phyloP scores from a whole-genome alignment of 2,888 invertebrate genomes.

The Dorcus hopei region DNA sequence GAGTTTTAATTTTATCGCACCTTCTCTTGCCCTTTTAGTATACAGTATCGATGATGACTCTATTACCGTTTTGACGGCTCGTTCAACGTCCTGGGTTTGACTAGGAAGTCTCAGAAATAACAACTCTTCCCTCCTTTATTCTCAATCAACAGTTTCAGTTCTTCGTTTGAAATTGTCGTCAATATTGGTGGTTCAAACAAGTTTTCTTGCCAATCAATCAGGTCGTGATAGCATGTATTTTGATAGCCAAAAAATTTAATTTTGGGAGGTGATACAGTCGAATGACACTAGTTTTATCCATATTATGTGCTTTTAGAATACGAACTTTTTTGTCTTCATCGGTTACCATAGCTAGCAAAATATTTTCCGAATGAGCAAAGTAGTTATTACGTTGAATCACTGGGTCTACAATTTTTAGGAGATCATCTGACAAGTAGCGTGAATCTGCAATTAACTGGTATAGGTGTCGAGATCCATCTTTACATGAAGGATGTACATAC shows the following conservation, averaged over 20 bases:
- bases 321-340: constrained; percentile 2
- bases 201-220: not conserved
- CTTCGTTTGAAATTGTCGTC: not conserved
- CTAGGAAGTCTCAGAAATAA: not conserved
- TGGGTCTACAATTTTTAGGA: not conserved
- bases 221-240: not conserved
- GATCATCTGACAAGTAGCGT: not conserved
- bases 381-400: constrained; percentile 9
- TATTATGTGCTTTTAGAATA: not conserved
- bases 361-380: constrained; percentile 6
- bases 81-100: not conserved
- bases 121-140: not conserved
- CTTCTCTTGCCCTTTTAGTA: not conserved
- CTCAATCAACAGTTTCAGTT: not conserved
- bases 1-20: not conserved
- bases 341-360: constrained; percentile 7
- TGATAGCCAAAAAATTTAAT: not conserved
- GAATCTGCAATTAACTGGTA: not conserved
- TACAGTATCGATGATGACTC: not conserved
- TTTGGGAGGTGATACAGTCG: not conserved
- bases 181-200: not conserved
- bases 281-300: no score
- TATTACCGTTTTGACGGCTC: not conserved
- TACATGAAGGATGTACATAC: constrained; percentile 6
- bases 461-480: constrained; percentile 3